Base-by-base conservation (phyloP, 2,888 invertebrate genomes). In the Athalia circularis region DNA sequence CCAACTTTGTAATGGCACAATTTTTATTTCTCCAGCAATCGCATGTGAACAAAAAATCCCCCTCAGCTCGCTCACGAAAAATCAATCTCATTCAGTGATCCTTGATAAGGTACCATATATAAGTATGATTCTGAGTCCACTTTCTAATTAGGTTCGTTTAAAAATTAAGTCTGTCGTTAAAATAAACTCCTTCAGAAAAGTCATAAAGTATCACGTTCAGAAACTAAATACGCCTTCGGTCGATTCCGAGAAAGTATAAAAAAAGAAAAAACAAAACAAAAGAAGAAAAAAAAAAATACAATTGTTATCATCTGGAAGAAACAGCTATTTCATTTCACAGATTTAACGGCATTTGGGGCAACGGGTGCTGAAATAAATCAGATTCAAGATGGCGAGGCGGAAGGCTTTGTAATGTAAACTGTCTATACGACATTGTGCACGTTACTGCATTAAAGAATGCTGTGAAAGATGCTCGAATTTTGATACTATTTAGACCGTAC, bases 311-410 rank as follows among this genome's bases (percentile, higher is more conserved):
- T 64, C 9, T 11, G 11, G 64, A 29, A 29, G 29, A 29, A 29
- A 29, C 29, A 29, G n/a, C n/a, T n/a, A n/a, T n/a, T n/a, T n/a
- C n/a, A n/a, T n/a, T 29, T 29, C 29, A 29, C 29, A 29, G 29
- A 29, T 29, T 29, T 29, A 29, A 29, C 2, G 29, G 29, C 29
- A 29, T 29, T 29, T 29, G 29, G 29, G 29, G 29, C 29, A 6
- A 43, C 29, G 8, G 54, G 43, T 68, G 48, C 43, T 52, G 3
- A 68, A 68, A 29, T 52, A 68, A 68, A 68, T 68, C 29, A 54
- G 68, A 52, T 68, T 68, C 68, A 68, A 68, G 52, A 68, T 68
- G 54, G 54, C 52, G 54, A 54, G 52, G 50, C n/a, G n/a, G n/a
- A n/a, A n/a, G n/a, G n/a, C n/a, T n/a, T n/a, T n/a, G n/a, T n/a